These are phyloP conservation scores for Ophonus ardosiacus DNA, from an alignment of 2,888 invertebrate species.

Conservation along the genomic window DNA sequence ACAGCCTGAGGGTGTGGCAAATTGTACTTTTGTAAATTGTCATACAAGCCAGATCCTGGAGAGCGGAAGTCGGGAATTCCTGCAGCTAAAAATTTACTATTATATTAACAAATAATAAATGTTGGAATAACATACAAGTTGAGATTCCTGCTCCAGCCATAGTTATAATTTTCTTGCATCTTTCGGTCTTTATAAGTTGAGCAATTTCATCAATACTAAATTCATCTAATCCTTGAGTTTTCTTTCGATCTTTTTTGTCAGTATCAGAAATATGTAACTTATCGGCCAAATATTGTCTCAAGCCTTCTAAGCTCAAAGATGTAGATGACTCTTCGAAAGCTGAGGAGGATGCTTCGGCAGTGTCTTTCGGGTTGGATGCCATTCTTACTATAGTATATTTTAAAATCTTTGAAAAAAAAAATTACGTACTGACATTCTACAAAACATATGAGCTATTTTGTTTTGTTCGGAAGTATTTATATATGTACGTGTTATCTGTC, in stretches of 20 bases:
- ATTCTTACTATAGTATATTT: conserved; percentile 46
- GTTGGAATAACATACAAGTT: conserved; percentile 83
- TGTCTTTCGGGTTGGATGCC: conserved; percentile 49
- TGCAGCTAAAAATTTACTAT: conserved; percentile 80
- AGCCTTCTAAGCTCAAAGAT: conserved; percentile 80
- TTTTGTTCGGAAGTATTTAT: not conserved
- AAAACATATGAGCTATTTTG: conserved; percentile 3
- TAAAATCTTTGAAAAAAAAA: conserved; percentile 55
- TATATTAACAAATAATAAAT: not conserved
- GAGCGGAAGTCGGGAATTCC: conserved; percentile 98
- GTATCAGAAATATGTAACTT: conserved; percentile 80
- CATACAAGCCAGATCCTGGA: conserved; percentile 93
- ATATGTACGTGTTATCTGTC: not conserved
- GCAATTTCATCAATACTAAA: conserved; percentile 87
- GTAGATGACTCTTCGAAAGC: conserved; percentile 8
- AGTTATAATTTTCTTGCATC: conserved; percentile 91
- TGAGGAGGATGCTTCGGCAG: conserved; percentile 15
- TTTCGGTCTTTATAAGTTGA: conserved; percentile 86
- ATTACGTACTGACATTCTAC: conserved; percentile 45
- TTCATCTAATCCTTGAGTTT: conserved; percentile 78
- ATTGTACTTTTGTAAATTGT: conserved; percentile 93
- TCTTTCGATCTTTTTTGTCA: conserved; percentile 70
- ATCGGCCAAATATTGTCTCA: conserved; percentile 82
- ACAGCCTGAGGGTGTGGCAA: conserved; percentile 94
- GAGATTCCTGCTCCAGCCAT: conserved; percentile 98